A percentile compares a stretch with the other conserved stretches of the same genome.
These are phyloP conservation scores for Drosophila monieri DNA, from an alignment of 2,888 invertebrate genomes.

Conservation along the genomic window DNA sequence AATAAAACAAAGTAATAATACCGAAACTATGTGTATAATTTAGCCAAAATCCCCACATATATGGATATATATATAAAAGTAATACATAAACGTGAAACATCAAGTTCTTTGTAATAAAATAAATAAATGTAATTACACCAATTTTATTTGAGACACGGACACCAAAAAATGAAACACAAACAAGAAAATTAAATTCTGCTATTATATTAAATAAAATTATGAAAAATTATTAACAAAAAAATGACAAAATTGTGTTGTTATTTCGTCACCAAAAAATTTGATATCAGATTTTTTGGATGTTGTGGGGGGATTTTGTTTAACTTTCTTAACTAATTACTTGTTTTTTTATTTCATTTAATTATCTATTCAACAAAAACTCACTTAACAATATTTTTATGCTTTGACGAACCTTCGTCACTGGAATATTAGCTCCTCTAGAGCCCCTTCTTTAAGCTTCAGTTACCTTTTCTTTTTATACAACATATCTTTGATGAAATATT, in stretches of 20 bases:
- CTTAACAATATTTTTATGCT: no score
- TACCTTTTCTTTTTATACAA: no score
- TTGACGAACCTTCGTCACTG: no score
- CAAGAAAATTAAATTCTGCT: slow-evolving; percentile 56
- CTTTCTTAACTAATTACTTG: neutral
- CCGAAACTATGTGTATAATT: slow-evolving; percentile 38
- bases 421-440: neutral
- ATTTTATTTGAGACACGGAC: slow-evolving; percentile 50
- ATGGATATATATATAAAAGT: slow-evolving; percentile 23
- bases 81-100: slow-evolving; percentile 6
- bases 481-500: no score
- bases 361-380: no score
- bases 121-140: slow-evolving; percentile 50
- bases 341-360: no score
- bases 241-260: neutral
- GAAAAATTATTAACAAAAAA: slow-evolving; percentile 46
- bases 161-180: slow-evolving; percentile 9
- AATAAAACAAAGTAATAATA: slow-evolving; percentile 13
- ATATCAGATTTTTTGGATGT: neutral
- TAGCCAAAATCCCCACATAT: slow-evolving; percentile 38
- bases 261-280: neutral
- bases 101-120: slow-evolving; percentile 51
- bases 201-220: slow-evolving; percentile 74
- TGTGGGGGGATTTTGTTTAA: neutral
- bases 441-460: neutral